phyloP scores from a whole-genome alignment of 2,797 vertebrate genomes.

The Lemur catta region DNA sequence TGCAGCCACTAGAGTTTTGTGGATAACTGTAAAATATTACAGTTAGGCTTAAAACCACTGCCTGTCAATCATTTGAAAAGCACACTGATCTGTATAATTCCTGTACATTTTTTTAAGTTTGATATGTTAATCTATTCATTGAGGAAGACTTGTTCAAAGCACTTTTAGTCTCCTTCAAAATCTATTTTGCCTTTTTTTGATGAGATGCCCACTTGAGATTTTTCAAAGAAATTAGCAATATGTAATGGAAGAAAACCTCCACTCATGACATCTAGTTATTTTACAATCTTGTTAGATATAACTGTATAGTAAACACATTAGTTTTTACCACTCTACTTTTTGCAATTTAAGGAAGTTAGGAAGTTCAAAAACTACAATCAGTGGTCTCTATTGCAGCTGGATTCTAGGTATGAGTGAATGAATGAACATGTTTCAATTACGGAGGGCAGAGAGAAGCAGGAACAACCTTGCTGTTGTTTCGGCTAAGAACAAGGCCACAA shows the following conservation, averaged over 20 bases:
- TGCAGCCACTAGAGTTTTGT: slow-evolving; percentile 27
- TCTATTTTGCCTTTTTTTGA: background rate
- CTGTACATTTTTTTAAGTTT: background rate
- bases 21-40: slow-evolving; percentile 33
- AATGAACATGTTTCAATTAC: background rate
- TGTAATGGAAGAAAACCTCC: background rate
- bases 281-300: background rate
- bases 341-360: background rate
- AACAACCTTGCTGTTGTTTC: background rate
- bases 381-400: background rate
- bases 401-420: background rate
- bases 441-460: background rate
- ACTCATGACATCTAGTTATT: background rate
- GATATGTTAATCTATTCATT: slow-evolving; percentile 18
- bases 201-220: background rate
- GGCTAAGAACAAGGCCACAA: too few relatives aligned
- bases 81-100: slow-evolving; percentile 30
- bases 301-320: background rate
- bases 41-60: background rate
- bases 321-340: background rate
- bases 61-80: slow-evolving; percentile 50
- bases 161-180: background rate
- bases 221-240: slow-evolving; percentile 19
- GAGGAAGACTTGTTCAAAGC: background rate
- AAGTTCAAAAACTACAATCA: background rate